phyloP scores from a whole-genome alignment of 2,888 invertebrate species.

The Morpho deidamia region DNA sequence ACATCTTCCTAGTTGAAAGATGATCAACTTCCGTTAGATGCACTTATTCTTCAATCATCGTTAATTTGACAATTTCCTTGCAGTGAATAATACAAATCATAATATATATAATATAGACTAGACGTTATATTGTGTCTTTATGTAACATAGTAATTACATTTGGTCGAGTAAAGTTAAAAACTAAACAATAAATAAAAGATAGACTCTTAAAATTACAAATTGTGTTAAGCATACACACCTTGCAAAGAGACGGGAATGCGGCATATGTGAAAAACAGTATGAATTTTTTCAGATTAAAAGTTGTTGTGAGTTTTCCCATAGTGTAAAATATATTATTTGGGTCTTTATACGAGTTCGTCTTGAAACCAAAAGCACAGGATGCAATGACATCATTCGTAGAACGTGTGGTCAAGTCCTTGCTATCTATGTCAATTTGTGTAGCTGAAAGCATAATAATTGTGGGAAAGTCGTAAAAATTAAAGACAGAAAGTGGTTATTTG shows the following conservation, averaged over 20 bases:
- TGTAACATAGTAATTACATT: no score
- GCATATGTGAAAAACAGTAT: slow-evolving; percentile 24
- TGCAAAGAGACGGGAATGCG: slow-evolving; percentile 26
- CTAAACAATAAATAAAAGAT: not conserved
- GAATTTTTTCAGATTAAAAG: slow-evolving; percentile 29
- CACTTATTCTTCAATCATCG: no score
- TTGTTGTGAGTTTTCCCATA: slow-evolving; percentile 62
- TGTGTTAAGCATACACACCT: slow-evolving; percentile 22
- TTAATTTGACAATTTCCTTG: no score
- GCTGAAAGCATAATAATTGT: no score
- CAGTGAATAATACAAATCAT: no score
- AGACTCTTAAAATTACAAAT: not conserved
- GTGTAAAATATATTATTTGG: slow-evolving; percentile 70
- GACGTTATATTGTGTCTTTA: no score
- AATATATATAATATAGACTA: no score
- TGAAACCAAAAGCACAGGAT: slow-evolving; percentile 64
- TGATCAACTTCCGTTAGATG: no score
- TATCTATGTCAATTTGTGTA: slow-evolving; percentile 41
- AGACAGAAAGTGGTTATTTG: no score
- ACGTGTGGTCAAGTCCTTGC: slow-evolving; percentile 56
- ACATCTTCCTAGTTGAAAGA: no score
- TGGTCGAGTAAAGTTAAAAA: slow-evolving; percentile 25
- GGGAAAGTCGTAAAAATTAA: no score
- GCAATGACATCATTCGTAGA: slow-evolving; percentile 72
- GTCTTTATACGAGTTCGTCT: slow-evolving; percentile 71